phyloP scores from a whole-genome alignment of 2,888 invertebrate genomes.

The Oxyscelio sp. region DNA sequence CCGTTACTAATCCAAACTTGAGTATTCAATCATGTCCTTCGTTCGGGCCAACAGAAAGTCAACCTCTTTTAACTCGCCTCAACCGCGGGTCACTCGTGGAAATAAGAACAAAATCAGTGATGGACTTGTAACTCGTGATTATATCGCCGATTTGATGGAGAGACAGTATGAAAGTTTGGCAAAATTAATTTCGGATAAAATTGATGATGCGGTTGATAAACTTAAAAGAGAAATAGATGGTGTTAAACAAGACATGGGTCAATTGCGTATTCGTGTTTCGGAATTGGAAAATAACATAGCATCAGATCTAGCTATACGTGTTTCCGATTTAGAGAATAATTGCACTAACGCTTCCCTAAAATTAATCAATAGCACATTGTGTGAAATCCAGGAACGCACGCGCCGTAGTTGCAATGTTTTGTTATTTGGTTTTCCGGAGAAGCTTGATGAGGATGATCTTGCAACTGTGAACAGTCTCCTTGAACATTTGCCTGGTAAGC shows the following conservation, averaged over 20 bases:
- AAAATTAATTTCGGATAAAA: slow-evolving; percentile 8
- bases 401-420: not conserved
- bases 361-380: not conserved
- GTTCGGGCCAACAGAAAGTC: too few relatives aligned
- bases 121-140: not conserved
- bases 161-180: not conserved
- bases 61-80: not conserved
- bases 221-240: not conserved
- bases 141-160: not conserved
- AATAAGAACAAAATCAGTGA: not conserved
- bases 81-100: not conserved
- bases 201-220: not conserved
- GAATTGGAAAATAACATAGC: not conserved
- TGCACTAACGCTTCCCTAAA: too few relatives aligned
- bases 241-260: not conserved
- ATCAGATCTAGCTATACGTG: not conserved
- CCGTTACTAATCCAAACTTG: too few relatives aligned
- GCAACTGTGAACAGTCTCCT: not conserved
- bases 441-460: not conserved
- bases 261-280: not conserved
- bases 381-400: slow-evolving; percentile 2
- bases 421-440: not conserved
- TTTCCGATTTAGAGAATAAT: too few relatives aligned
- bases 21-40: too few relatives aligned
- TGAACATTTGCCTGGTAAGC: not conserved